Evolutionary conservation across 2,113 vertebrate species (phyloP).

Genomic region (Macaca mulatta): DNA sequence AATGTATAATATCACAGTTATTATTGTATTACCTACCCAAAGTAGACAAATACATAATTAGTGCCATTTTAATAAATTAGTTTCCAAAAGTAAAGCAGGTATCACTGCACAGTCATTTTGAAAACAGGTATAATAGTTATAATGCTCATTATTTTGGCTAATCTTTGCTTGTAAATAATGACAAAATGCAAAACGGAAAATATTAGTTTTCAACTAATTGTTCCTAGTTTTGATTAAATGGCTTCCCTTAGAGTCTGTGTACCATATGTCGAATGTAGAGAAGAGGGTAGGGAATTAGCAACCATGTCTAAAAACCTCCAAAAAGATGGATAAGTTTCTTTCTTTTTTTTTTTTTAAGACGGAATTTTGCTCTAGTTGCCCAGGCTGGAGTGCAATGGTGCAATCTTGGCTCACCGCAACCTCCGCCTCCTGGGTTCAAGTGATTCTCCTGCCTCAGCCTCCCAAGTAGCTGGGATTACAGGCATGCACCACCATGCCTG

Average conservation of each 20-base stretch:
- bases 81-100: neutral
- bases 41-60: neutral
- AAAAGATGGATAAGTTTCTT: neutral
- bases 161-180: slow-evolving; percentile 22
- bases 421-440: too few species aligned
- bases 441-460: too few species aligned
- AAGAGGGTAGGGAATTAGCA: neutral
- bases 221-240: neutral
- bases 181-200: slow-evolving; percentile 27
- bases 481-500: too few species aligned
- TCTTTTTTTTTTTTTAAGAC: too few species aligned
- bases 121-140: neutral
- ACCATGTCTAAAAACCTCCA: neutral
- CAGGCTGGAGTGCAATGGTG: too few species aligned
- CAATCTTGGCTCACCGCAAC: too few species aligned
- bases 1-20: neutral
- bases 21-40: neutral
- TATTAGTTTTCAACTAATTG: neutral
- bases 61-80: neutral
- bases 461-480: too few species aligned
- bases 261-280: neutral
- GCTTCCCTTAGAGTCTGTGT: neutral
- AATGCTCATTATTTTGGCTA: neutral
- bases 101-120: neutral
- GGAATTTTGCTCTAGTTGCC: too few species aligned